Conservation (phyloP, 37 sponge, comb jelly and placozoan genomes). For the Mnemiopsis leidyi region DNA sequence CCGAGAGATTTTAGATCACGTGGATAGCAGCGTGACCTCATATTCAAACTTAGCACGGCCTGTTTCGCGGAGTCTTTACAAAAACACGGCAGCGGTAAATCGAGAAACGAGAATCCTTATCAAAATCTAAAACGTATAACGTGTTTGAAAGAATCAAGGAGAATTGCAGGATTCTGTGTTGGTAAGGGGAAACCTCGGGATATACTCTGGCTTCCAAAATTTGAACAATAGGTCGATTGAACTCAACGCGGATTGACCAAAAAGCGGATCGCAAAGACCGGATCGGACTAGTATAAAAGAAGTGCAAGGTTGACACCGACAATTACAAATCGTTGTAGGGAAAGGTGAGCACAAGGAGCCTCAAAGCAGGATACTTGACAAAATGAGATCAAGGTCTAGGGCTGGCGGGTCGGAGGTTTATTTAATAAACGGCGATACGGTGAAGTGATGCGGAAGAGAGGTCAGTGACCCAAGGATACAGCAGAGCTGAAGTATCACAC, state of each 20-base stretch:
- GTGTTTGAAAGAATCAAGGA: background rate
- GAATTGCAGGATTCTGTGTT: background rate
- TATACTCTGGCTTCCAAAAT: background rate
- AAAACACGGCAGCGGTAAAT: background rate
- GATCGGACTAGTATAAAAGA: background rate
- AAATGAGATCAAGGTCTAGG: background rate
- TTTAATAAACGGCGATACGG: background rate
- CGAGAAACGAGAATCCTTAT: background rate
- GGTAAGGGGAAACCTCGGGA: background rate
- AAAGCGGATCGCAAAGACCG: background rate
- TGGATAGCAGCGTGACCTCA: background rate
- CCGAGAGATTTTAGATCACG: background rate
- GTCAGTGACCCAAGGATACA: too few relatives aligned
- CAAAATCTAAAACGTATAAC: background rate
- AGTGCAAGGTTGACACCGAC: too few relatives aligned
- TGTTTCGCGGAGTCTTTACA: background rate
- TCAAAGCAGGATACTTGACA: background rate
- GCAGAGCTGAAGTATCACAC: too few relatives aligned
- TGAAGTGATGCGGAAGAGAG: background rate
- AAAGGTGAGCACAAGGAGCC: background rate
- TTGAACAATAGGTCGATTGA: background rate
- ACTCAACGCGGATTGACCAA: background rate
- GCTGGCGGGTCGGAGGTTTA: background rate
- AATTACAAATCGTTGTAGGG: too few relatives aligned
- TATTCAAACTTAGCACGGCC: background rate